Evolutionary conservation across 2,888 invertebrate genomes (phyloP).

Genomic region (Stenodema calcarata): DNA sequence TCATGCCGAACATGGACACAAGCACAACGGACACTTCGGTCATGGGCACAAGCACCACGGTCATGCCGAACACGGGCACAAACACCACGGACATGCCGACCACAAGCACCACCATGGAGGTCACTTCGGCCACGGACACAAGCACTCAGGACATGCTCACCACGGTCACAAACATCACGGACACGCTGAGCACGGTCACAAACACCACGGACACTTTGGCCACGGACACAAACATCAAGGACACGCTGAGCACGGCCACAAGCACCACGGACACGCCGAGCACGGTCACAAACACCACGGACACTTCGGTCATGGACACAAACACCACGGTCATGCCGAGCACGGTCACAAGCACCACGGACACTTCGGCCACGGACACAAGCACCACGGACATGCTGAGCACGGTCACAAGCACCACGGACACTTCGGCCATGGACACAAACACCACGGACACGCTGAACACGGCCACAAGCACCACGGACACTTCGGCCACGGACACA

Average conservation of each 20-base stretch:
- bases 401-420: constrained; percentile 56
- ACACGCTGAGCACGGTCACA: constrained; percentile 57
- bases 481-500: constrained; percentile 56
- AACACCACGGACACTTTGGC: constrained; percentile 57
- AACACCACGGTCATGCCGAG: constrained; percentile 57
- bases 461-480: constrained; percentile 55
- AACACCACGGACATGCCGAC: constrained; percentile 57
- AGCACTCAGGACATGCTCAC: constrained; percentile 57
- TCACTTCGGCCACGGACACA: constrained; percentile 57
- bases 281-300: constrained; percentile 56
- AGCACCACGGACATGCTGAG: constrained; percentile 54
- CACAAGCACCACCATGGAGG: constrained; percentile 58
- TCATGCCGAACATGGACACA: constrained; percentile 57
- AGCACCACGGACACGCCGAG: constrained; percentile 62
- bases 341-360: constrained; percentile 57
- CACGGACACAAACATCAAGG: constrained; percentile 67
- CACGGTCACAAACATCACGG: constrained; percentile 58
- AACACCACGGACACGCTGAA: constrained; percentile 54
- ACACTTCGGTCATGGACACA: constrained; percentile 57
- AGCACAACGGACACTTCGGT: constrained; percentile 56
- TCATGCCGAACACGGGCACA: constrained; percentile 57
- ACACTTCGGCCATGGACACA: constrained; percentile 53
- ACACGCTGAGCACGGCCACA: constrained; percentile 73
- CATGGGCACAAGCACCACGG: constrained; percentile 56
- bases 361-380: constrained; percentile 53